A percentile compares a stretch with the other conserved stretches of the same genome.
These are phyloP conservation scores for Temnothorax curvispinosus DNA, from an alignment of 1,140 invertebrate species.

Conservation along the genomic window DNA sequence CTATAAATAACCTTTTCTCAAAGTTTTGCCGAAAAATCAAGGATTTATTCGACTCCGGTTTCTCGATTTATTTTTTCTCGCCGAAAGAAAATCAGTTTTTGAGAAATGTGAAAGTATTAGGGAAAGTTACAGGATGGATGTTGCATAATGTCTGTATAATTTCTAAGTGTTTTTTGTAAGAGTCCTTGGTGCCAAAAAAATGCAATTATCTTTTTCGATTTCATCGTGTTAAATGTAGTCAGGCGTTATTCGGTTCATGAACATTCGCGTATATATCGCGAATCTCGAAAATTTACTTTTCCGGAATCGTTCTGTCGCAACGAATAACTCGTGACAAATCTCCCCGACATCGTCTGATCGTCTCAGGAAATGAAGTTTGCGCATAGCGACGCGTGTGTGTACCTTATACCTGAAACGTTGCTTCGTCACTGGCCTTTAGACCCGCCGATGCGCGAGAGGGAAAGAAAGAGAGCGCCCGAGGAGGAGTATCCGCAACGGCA, in stretches of 20 bases:
- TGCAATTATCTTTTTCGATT: not conserved
- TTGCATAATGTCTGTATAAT: not conserved
- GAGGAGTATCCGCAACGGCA: conserved; percentile 76
- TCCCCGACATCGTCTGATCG: not conserved
- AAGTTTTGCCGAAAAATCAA: conserved; percentile 24
- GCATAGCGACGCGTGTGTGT: conserved; percentile 47
- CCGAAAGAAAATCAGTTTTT: not conserved
- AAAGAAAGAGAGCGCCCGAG: conserved; percentile 64
- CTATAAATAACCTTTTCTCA: conserved; percentile 55
- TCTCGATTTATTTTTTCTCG: not conserved
- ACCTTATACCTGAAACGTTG: conserved; percentile 72
- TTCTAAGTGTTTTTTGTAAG: not conserved
- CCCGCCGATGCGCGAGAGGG: conserved; percentile 53
- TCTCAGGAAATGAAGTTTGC: conserved; percentile 48
- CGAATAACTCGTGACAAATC: conserved; percentile 10
- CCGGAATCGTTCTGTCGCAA: not conserved
- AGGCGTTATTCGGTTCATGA: not conserved
- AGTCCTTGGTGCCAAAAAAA: not conserved
- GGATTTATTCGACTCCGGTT: not conserved
- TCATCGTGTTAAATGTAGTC: not conserved
- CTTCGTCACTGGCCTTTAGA: conserved; percentile 81
- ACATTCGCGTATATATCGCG: not conserved
- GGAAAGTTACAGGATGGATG: not conserved
- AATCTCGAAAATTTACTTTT: not conserved
- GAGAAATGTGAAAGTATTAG: not conserved